Percentiles rank a stretch among this genome's conserved stretches.
These are phyloP conservation scores for Bradypodion ventrale DNA, from an alignment of 2,797 vertebrate genomes.

Conservation along the genomic window DNA sequence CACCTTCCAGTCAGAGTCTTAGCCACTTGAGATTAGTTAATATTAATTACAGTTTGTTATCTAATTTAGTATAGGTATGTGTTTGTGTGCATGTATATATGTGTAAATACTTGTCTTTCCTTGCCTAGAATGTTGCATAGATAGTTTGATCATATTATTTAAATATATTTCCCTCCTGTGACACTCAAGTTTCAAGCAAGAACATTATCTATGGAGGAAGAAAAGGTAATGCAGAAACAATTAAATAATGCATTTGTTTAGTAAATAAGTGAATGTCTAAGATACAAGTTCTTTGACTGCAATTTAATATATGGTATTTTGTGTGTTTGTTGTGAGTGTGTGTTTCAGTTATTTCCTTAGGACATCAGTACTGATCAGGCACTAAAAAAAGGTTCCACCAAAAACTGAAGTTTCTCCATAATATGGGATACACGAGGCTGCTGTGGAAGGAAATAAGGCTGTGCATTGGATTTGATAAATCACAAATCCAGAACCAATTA, in stretches of 20 bases:
- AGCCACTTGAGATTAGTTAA: too few relatives aligned
- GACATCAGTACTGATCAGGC: too few relatives aligned
- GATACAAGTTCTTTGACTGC: background rate
- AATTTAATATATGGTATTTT: background rate
- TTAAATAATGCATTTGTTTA: slow-evolving; percentile 2
- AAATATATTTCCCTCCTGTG: background rate
- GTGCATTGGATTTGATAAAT: too few relatives aligned
- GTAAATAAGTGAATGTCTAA: background rate
- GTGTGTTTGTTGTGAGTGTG: background rate
- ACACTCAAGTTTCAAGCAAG: slow-evolving; percentile 84
- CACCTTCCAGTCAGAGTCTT: too few relatives aligned
- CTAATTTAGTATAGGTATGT: too few relatives aligned
- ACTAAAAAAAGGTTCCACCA: background rate
- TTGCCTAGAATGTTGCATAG: background rate
- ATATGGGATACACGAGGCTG: background rate
- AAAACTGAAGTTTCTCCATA: background rate
- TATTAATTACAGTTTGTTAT: too few relatives aligned
- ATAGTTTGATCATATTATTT: background rate
- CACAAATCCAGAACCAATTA: too few relatives aligned
- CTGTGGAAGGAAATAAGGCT: background rate
- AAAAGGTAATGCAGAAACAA: slow-evolving; percentile 82
- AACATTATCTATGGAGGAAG: slow-evolving; percentile 85
- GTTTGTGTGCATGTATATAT: too few relatives aligned
- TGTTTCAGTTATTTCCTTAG: background rate
- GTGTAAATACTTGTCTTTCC: background rate